These are phyloP conservation scores for Mylabris phalerata DNA, from an alignment of 1,140 invertebrate genomes.

Conservation along the genomic window DNA sequence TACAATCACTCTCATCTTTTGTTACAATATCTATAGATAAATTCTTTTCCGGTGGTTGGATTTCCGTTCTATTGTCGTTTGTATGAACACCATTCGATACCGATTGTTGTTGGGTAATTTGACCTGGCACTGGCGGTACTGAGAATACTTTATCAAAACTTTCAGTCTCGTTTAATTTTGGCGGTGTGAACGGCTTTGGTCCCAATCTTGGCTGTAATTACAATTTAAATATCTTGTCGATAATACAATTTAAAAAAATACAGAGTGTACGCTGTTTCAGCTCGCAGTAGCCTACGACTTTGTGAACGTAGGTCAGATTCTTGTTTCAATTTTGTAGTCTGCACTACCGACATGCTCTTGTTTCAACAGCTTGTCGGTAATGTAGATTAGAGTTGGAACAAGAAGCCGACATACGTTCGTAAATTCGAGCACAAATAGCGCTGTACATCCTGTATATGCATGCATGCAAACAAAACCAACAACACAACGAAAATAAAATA, in stretches of 20 bases:
- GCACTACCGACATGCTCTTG: no score
- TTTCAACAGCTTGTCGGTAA: no score
- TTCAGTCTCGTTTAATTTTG: conserved; percentile 61
- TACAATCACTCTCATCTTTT: not conserved
- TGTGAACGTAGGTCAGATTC: no score
- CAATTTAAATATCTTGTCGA: not conserved
- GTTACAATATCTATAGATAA: not conserved
- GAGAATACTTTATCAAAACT: conserved; percentile 71
- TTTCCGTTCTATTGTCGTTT: not conserved
- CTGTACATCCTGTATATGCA: not conserved
- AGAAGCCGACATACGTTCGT: no score
- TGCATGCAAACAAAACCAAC: not conserved
- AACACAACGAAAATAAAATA: conserved; percentile 21
- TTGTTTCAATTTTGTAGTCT: no score
- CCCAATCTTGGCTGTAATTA: conserved; percentile 64
- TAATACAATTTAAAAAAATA: not conserved
- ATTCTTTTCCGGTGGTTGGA: conserved; percentile 11
- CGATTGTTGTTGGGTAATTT: conserved; percentile 15
- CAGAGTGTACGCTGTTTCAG: no score
- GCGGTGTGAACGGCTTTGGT: conserved; percentile 74
- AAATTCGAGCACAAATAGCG: no score
- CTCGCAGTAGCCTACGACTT: no score
- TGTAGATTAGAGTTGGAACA: no score
- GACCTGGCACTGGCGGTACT: conserved; percentile 63
- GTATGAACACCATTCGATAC: conserved; percentile 18